phyloP scores from a whole-genome alignment of 1,140 invertebrate species.

The Diorhabda elongata region DNA sequence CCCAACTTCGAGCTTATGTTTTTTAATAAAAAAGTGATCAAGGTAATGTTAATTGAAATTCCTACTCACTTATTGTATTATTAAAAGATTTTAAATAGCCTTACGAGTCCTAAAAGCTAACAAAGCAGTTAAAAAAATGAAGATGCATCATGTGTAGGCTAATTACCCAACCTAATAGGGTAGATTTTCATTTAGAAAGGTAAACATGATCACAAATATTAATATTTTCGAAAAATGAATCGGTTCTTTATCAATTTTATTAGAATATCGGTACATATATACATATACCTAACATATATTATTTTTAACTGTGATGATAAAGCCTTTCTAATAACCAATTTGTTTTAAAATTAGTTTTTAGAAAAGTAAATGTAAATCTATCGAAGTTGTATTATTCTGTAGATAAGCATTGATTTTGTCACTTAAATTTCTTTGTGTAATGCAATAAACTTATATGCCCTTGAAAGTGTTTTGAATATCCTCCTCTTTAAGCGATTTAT shows the following conservation, averaged over 20 bases:
- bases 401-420: conserved; percentile 26
- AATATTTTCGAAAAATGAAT: conserved; percentile 14
- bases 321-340: conserved; percentile 22
- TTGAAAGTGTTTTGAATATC: not conserved
- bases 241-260: conserved; percentile 11
- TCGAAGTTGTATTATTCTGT: conserved; percentile 21
- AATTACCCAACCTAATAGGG: not conserved
- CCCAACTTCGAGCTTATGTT: no score
- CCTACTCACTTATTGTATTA: no score
- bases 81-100: no score
- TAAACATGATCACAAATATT: conserved; percentile 8
- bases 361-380: conserved; percentile 17
- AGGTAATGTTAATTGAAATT: no score
- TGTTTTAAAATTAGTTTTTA: conserved; percentile 18
- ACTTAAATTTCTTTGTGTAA: conserved; percentile 31
- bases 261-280: conserved; percentile 13
- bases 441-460: conserved; percentile 24
- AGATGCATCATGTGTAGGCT: not conserved
- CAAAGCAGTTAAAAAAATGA: not conserved
- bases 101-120: not conserved
- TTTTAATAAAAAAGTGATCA: no score
- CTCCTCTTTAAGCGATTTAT: no score
- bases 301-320: conserved; percentile 30
- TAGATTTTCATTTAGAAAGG: conserved; percentile 3
- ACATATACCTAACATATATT: conserved; percentile 15